A percentile compares a stretch with the other conserved stretches of the same genome.
Conservation (phyloP, 2,888 invertebrate genomes). For the Gari tellinella region DNA sequence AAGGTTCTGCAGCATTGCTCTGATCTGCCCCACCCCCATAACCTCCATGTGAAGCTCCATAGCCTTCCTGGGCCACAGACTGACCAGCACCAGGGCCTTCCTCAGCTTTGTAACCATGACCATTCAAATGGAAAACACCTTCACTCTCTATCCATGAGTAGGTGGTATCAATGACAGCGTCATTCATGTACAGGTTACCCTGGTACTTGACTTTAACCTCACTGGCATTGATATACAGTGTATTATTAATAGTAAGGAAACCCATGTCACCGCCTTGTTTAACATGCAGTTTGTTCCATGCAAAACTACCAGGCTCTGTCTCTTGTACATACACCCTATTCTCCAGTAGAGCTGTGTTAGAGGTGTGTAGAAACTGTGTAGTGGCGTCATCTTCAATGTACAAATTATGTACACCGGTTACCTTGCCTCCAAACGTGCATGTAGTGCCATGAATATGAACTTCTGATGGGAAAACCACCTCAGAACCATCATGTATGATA, state of each 20-base stretch:
- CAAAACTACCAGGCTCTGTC: conserved; percentile 65
- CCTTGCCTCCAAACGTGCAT: conserved; percentile 67
- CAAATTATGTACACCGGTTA: conserved; percentile 70
- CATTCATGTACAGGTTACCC: conserved; percentile 72
- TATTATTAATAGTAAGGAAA: conserved; percentile 60
- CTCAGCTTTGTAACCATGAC: conserved; percentile 65
- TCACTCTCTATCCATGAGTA: conserved; percentile 77
- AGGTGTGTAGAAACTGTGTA: conserved; percentile 69
- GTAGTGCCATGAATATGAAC: conserved; percentile 75
- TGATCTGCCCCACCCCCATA: conserved; percentile 69
- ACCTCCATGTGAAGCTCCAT: conserved; percentile 75
- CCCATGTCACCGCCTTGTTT: conserved; percentile 65
- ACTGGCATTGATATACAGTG: conserved; percentile 57
- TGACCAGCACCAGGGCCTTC: conserved; percentile 66
- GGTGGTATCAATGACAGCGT: conserved; percentile 68
- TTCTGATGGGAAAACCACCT: conserved; percentile 71
- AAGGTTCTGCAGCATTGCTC: conserved; percentile 52
- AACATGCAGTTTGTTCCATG: conserved; percentile 64
- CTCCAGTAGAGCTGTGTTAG: conserved; percentile 69
- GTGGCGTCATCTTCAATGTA: conserved; percentile 66
- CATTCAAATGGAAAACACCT: conserved; percentile 73
- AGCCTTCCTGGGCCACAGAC: conserved; percentile 61
- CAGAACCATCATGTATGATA: conserved; percentile 68
- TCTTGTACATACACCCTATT: conserved; percentile 62
- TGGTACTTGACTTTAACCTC: conserved; percentile 73